Percentiles rank a stretch among this genome's conserved stretches.
These are phyloP conservation scores for Sorex araneus DNA, from an alignment of 2,113 vertebrate genomes.

Conservation along the genomic window DNA sequence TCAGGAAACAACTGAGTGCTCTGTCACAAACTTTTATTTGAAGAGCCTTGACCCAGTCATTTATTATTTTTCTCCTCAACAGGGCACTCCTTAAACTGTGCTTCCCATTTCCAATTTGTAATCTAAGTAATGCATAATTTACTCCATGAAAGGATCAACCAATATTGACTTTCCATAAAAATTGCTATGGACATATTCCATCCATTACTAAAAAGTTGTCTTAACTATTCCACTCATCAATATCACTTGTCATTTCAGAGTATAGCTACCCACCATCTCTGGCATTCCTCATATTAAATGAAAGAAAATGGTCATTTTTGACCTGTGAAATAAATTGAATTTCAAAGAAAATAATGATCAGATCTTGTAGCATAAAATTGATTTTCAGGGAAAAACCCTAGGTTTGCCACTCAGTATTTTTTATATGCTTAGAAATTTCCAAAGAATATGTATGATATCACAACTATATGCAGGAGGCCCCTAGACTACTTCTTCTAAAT, in stretches of 20 bases:
- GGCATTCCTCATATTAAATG: background rate
- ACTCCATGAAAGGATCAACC: slow-evolving; percentile 17
- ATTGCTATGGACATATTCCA: background rate
- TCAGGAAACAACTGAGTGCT: background rate
- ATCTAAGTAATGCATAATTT: slow-evolving; percentile 44
- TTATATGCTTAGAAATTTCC: background rate
- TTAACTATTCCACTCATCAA: background rate
- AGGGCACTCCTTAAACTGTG: background rate
- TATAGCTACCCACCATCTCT: background rate
- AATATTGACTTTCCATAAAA: background rate
- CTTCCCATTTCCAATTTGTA: background rate
- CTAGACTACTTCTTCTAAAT: background rate
- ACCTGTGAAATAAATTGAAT: background rate
- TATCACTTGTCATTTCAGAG: slow-evolving; percentile 41
- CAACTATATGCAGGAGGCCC: background rate
- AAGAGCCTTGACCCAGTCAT: background rate
- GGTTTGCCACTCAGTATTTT: background rate
- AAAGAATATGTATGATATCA: background rate
- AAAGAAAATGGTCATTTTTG: background rate
- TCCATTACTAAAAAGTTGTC: slow-evolving; percentile 15
- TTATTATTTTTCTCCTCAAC: background rate
- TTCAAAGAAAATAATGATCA: background rate
- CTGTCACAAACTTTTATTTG: background rate
- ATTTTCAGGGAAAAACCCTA: background rate
- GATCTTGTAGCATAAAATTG: slow-evolving; percentile 22